These are phyloP conservation scores for Staurois parvus DNA, from an alignment of 2,797 vertebrate species.

Conservation along the genomic window DNA sequence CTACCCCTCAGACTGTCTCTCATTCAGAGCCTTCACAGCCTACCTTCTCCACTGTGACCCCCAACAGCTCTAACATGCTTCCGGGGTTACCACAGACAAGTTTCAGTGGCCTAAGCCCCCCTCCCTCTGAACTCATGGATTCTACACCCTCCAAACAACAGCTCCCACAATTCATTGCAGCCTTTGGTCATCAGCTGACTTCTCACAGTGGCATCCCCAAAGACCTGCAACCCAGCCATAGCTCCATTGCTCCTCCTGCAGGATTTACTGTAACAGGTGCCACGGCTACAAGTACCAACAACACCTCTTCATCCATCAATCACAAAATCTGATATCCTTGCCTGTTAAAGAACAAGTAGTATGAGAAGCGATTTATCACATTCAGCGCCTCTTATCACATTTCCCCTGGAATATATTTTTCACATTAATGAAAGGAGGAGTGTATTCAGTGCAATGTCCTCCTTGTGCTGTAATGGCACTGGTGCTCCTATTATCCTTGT, in stretches of 20 bases:
- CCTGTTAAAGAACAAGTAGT: constrained; percentile 69
- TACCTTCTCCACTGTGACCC: constrained; percentile 86
- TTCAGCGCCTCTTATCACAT: constrained; percentile 65
- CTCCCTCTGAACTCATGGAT: constrained; percentile 86
- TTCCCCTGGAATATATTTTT: constrained; percentile 67
- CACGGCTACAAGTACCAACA: constrained; percentile 94
- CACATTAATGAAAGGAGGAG: constrained; percentile 27
- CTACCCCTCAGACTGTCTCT: constrained; percentile 92
- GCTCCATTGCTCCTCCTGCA: constrained; percentile 95
- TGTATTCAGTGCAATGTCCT: constrained; percentile 58
- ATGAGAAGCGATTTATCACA: constrained; percentile 68
- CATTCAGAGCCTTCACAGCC: constrained; percentile 94
- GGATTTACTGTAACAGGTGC: constrained; percentile 93
- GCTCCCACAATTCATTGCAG: constrained; percentile 98
- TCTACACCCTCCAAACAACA: constrained; percentile 93
- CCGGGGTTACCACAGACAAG: constrained; percentile 92
- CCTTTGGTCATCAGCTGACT: constrained; percentile 97
- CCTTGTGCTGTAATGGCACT: constrained; percentile 76
- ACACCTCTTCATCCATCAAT: constrained; percentile 88
- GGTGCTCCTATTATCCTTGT: constrained; percentile 80
- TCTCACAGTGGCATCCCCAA: constrained; percentile 99
- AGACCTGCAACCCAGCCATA: constrained; percentile 99
- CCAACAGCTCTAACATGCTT: constrained; percentile 83
- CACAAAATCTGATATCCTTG: constrained; percentile 83
- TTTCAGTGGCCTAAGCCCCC: constrained; percentile 85